Evolutionary conservation across 2,113 vertebrate species (phyloP), one percentile per base, ranked within the genome.

Genomic region (Centrocercus urophasianus): DNA sequence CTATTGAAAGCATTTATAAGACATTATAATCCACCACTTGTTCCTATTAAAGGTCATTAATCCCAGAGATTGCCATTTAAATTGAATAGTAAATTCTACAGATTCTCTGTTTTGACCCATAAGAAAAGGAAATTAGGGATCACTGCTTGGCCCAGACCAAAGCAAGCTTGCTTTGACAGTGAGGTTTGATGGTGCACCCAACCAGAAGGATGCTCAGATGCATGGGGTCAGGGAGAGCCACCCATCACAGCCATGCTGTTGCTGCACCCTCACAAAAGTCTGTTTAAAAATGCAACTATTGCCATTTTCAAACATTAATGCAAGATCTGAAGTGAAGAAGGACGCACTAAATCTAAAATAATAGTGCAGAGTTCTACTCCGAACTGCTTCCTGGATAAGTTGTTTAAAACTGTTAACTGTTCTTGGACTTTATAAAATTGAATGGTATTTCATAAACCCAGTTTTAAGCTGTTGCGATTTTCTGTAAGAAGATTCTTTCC

Each of bases 1-100:
- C 43, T 63, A 93, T 63, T 45, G 63, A 80, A 97, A 75, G 61
- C 40, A 92, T 90, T 94, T 95, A 85, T 66, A 75, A 94, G 65
- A 73, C 52, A 50, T 88, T 80, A 69, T 66, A 78, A 88, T 73
- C 64, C 73, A 82, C 64, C 47, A 27, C 32, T 83, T 86, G 57
- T 74, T 54, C 75, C 90, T 93, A 64, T 28, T 60, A 77, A 89
- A 82, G 69, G 50, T 57, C 83, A 86, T 95, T 92, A 88, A 59
- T 91, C 74, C 89, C 48, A 82, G 42, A 81, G 91, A 83, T 95
- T 95, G 83, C 92, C 45, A 15, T 75, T 88, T 95, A 59, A 83
- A 27, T 64, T 83, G 50, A 89, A 89, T 64, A 91, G 93, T 73
- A 93, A 66, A 78, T 95, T 75, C 65, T 43, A 32, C 60, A 28